Evolutionary conservation across 2,888 invertebrate species (phyloP).

Genomic region (Perizoma affinitatum): DNA sequence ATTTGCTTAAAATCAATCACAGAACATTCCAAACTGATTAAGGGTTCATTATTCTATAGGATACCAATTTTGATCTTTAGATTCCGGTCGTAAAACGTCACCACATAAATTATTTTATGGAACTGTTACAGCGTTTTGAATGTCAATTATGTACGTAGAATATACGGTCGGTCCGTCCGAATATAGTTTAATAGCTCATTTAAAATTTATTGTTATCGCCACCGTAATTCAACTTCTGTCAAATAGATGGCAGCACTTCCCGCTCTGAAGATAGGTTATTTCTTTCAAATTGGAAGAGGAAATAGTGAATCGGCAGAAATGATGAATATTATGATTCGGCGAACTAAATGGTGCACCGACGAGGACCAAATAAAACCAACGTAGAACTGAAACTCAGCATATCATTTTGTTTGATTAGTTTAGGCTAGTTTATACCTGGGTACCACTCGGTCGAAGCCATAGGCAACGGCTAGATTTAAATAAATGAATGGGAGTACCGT

Average conservation of each 20-base stretch:
- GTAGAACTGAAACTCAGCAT: too few relatives aligned
- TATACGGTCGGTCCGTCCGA: conserved; percentile 8
- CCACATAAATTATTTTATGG: conserved; percentile 41
- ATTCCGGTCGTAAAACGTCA: conserved; percentile 43
- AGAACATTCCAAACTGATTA: conserved; percentile 31
- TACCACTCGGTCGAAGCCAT: too few relatives aligned
- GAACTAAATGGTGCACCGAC: too few relatives aligned
- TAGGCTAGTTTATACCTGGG: too few relatives aligned
- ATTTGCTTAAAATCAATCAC: conserved; percentile 6
- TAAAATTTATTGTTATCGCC: conserved; percentile 15
- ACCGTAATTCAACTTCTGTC: conserved; percentile 10
- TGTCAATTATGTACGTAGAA: conserved; percentile 28
- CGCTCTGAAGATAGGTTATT: neutral
- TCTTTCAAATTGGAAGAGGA: neutral
- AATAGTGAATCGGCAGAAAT: too few relatives aligned
- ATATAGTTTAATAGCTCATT: conserved; percentile 26
- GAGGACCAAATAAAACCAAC: too few relatives aligned
- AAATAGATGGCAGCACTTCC: conserved; percentile 28
- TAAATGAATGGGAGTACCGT: too few relatives aligned
- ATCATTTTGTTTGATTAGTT: too few relatives aligned
- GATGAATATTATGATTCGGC: too few relatives aligned
- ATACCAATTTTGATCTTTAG: conserved; percentile 33
- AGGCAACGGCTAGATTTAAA: too few relatives aligned
- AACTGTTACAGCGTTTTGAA: conserved; percentile 34
- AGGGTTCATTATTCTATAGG: conserved; percentile 20